Evolutionary conservation across 2,797 vertebrate genomes (phyloP).

Genomic region (Urosaurus nigricauda): DNA sequence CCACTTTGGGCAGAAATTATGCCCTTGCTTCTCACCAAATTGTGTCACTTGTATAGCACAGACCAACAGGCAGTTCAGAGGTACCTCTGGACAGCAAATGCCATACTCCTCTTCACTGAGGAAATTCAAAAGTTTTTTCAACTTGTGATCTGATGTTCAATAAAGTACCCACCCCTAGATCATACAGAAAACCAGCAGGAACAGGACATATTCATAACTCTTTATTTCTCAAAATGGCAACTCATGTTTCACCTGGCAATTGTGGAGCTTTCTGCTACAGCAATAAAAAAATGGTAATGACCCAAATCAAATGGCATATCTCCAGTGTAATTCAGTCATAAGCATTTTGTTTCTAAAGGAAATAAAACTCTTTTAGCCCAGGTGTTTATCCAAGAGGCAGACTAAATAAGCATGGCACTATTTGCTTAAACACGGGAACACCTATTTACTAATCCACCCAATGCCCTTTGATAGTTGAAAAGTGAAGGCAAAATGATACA

Average conservation of each 20-base stretch:
- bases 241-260: not conserved
- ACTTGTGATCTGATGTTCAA: not conserved
- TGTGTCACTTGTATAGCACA: not conserved
- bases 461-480: not conserved
- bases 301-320: not conserved
- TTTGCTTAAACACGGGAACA: not conserved
- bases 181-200: not conserved
- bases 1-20: not conserved
- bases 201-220: not conserved
- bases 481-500: not conserved
- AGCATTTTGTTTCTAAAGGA: slow-evolving; percentile 32
- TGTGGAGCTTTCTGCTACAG: not conserved
- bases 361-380: not conserved
- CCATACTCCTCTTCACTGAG: not conserved
- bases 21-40: not conserved
- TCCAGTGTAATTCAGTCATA: rapidly evolving
- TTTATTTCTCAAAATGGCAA: not conserved
- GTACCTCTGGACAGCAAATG: not conserved
- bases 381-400: slow-evolving; percentile 12
- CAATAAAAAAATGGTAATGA: not conserved
- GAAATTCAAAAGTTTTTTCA: not conserved
- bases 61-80: too few relatives aligned
- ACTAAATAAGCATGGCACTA: rapidly evolving
- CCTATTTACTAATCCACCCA: slow-evolving; percentile 31
- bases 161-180: not conserved